A percentile compares a stretch with the other conserved stretches of the same genome.
phyloP scores from a whole-genome alignment of 2,888 invertebrate species.

The Lasioglossum leucozonium region DNA sequence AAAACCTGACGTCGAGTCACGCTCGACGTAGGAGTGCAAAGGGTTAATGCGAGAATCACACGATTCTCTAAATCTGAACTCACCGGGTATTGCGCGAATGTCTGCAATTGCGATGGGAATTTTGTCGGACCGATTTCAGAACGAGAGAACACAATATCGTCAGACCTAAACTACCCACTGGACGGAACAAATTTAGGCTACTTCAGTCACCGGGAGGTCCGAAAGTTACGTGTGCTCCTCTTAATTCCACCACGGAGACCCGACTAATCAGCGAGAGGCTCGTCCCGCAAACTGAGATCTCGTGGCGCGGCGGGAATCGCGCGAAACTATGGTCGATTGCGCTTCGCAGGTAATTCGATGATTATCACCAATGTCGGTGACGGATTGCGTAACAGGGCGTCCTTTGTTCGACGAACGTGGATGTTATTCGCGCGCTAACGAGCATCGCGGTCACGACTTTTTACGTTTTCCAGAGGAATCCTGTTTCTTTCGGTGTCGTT shows the following conservation, averaged over 20 bases:
- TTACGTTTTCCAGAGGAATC: not conserved
- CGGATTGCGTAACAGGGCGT: conserved; percentile 62
- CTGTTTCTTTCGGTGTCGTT: not conserved
- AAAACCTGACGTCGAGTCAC: too few relatives aligned
- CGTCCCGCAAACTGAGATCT: conserved; percentile 25
- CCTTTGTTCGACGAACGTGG: conserved; percentile 54
- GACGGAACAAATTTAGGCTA: not conserved
- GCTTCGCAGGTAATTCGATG: conserved; percentile 74
- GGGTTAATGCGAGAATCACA: not conserved
- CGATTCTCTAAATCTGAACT: not conserved
- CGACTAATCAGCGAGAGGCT: conserved; percentile 13
- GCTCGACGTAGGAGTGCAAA: too few relatives aligned
- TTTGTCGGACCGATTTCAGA: not conserved
- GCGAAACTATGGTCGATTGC: conserved; percentile 63
- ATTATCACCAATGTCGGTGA: conserved; percentile 74
- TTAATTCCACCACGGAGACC: not conserved
- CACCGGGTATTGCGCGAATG: not conserved
- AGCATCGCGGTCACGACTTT: not conserved
- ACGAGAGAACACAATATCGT: not conserved
- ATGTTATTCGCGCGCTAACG: conserved; percentile 26
- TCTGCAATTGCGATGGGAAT: not conserved
- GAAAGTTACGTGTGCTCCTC: not conserved
- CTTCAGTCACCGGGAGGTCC: not conserved
- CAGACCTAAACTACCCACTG: not conserved
- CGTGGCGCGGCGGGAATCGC: conserved; percentile 37